Evolutionary conservation across 2,797 vertebrate species (phyloP), one percentile per base, ranked within the genome.

Genomic region (Carapus acus): DNA sequence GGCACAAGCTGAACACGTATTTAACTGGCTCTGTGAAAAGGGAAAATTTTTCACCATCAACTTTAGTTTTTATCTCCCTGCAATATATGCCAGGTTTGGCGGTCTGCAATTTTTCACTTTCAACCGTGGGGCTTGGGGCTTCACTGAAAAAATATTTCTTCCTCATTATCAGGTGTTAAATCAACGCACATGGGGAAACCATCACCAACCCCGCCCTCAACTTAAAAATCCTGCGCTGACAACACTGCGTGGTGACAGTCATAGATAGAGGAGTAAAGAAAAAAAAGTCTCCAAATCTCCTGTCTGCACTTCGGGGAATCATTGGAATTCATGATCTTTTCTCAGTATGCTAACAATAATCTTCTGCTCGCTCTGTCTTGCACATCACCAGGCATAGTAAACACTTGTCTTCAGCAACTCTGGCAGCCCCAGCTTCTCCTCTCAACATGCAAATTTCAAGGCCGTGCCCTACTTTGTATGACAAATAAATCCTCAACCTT

Each of bases 301-400:
- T 53, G 56, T 60, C 65, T 14, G 70, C 39, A 67, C 80, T 78
- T 83, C 73, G 74, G 80, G 73, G 74, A 83, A 82, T 84, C 82
- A 84, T 83, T 84, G 83, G 81, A 77, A 84, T 86, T 80, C 84
- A 80, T 79, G 77, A 79, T 83, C 78, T 81, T 84, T 83, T 79
- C 79, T 81, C 78, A 64, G 74, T 82, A 74, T 83, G 83, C 83
- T 82, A 84, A 85, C 81, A 81, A 79, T 82, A 83, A 84, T 83
- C 79, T 83, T 75, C 75, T 53, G 62, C 78, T 80, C 73, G 46
- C 79, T 71, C 70, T 58, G 79, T 81, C 83, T 82, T 54, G 67
- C 83, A 78, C 84, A 83, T 76, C 71, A 77, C 71, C 72, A 52
- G 75, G 74, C 73, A 81, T 67, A 61, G 75, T 79, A 83, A 82